Evolutionary conservation across 2,888 invertebrate genomes (phyloP), one percentile per base, ranked within the genome.

Genomic region (Apomyelois bistriatella): DNA sequence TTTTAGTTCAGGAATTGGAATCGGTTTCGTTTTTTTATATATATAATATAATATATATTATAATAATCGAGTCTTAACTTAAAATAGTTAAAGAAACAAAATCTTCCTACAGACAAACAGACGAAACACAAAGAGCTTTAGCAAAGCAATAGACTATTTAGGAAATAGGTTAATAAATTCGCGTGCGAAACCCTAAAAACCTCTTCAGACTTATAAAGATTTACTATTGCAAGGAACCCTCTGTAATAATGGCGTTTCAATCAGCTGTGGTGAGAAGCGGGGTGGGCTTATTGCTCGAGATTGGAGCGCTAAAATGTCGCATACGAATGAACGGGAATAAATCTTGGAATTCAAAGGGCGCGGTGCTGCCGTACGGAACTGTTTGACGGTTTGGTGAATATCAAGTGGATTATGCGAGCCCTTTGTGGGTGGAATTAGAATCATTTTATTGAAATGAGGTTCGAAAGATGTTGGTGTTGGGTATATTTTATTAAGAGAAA

Each of bases 241-340:
- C 76, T 76, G 78, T 86, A 81, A 85, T 88, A 88, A 88, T 87
- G 84, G 88, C 85, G 85, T 88, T 87, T 87, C 88, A 88, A 88
- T 88, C 86, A 85, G 84, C 70, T 72, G 65, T 64, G 67, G 69
- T 60, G 60, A 48, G 59, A 59, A 56, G 41, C 56, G 37, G 52
- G 57, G 54, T 40, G 46, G 43, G 60, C 61, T 66, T 64, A 64
- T 65, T 59, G 62, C 54, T 37, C n/a, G 46, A 47, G 49, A 50
- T 53, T 52, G 50, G 53, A 12, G 36, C 43, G 52, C 58, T 62
- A 61, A 62, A 58, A 62, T 59, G 62, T 46, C 61, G 59, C 59
- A 46, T 47, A n/a, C 28, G 47, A 51, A 53, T 48, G 40, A 50
- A 35, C 37, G 46, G 9, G 35, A 46, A 46, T 46, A 46, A 46